Evolutionary conservation across 92 coral and sea anemone species (phyloP).

Genomic region (Hydrozoanthus gracilis): DNA sequence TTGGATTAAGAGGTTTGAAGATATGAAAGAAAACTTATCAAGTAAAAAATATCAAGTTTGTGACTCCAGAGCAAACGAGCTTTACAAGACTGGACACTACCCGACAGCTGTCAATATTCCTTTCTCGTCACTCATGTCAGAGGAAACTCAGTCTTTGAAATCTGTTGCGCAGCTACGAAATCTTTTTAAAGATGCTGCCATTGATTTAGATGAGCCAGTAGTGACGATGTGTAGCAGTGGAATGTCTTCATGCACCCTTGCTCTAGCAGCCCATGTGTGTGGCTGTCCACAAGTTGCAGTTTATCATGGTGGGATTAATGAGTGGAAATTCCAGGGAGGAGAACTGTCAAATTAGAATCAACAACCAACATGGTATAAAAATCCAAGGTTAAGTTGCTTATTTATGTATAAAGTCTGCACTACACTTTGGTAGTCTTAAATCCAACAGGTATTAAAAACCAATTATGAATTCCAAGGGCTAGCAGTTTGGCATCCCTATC

Average conservation of each 20-base stretch:
- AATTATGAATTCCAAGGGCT: too few relatives aligned
- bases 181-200: constrained; percentile 71
- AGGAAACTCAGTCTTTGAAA: constrained; percentile 61
- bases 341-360: background rate
- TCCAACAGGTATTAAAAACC: too few relatives aligned
- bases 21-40: constrained; percentile 68
- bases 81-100: constrained; percentile 67
- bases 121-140: constrained; percentile 55
- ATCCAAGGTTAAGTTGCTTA: too few relatives aligned
- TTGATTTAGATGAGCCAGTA: constrained; percentile 72
- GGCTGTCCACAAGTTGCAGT: constrained; percentile 73
- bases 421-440: too few relatives aligned
- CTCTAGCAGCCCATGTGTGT: constrained; percentile 76
- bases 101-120: constrained; percentile 83
- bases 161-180: constrained; percentile 62
- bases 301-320: constrained; percentile 71
- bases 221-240: constrained; percentile 75
- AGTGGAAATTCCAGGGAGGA: constrained; percentile 58
- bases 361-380: too few relatives aligned
- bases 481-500: too few relatives aligned
- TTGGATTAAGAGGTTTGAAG: constrained; percentile 69
- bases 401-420: too few relatives aligned
- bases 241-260: constrained; percentile 77
- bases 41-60: constrained; percentile 67
- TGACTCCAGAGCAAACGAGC: constrained; percentile 50